Conservation (phyloP, 2,888 invertebrate genomes). For the Pristionchus maxplancki region DNA sequence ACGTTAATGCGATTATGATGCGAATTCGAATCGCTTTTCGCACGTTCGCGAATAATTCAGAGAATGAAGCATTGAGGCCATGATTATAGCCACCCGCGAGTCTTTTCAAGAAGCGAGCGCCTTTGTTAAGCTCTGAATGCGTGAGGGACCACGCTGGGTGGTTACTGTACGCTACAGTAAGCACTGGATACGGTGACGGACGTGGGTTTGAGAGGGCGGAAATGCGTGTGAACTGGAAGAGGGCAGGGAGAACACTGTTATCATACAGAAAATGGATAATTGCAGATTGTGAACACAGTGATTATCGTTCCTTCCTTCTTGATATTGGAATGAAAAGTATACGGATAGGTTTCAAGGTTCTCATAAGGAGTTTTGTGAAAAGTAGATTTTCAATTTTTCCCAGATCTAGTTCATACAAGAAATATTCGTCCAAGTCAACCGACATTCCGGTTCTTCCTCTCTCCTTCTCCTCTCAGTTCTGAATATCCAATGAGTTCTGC, state of each 20-base stretch:
- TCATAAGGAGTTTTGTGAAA: neutral
- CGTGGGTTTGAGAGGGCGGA: too few species aligned
- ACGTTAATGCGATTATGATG: neutral
- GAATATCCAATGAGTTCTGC: conserved; percentile 28
- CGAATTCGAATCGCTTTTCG: neutral
- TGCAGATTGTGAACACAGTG: neutral
- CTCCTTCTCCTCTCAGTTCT: conserved; percentile 11
- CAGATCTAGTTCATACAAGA: too few species aligned
- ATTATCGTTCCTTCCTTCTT: neutral
- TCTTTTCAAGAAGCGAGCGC: neutral
- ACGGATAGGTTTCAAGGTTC: neutral
- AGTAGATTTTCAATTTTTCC: too few species aligned
- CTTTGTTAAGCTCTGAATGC: neutral
- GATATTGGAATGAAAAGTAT: neutral
- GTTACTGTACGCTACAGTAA: neutral
- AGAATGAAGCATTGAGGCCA: neutral
- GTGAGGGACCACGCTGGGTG: neutral
- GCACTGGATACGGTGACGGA: neutral
- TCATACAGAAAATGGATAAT: neutral
- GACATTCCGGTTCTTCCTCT: neutral
- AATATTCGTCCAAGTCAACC: neutral
- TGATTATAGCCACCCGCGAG: neutral
- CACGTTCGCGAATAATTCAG: neutral
- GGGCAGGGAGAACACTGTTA: neutral
- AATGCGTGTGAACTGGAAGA: neutral